Percentiles rank a stretch among this genome's conserved stretches.
These are phyloP conservation scores for Gambusia holbrooki DNA, from an alignment of 2,113 vertebrate genomes.

Conservation along the genomic window DNA sequence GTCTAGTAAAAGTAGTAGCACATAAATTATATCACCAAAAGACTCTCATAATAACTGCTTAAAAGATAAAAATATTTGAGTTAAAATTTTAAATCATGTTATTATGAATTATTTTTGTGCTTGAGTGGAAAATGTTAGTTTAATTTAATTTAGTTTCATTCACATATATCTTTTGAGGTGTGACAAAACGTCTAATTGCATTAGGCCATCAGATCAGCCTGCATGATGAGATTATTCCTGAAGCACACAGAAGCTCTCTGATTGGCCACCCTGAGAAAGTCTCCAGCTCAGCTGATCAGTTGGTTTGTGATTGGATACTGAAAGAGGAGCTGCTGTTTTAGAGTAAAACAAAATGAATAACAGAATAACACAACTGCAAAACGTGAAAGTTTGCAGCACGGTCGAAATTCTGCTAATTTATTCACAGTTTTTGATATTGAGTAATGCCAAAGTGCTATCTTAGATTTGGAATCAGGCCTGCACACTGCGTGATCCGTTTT, in stretches of 20 bases:
- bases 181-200: constrained; percentile 37
- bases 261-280: constrained; percentile 33
- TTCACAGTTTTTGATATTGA: not conserved
- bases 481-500: constrained; percentile 22
- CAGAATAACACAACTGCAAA: too few species aligned
- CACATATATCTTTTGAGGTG: not conserved
- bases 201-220: constrained; percentile 37
- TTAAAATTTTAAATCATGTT: too few species aligned
- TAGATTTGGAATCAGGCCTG: constrained; percentile 1
- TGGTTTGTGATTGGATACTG: constrained; percentile 39
- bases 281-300: constrained; percentile 37
- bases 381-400: too few species aligned
- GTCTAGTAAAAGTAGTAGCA: too few species aligned
- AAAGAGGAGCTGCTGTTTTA: not conserved
- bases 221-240: constrained; percentile 42
- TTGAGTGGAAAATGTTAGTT: too few species aligned
- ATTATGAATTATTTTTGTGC: too few species aligned
- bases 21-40: too few species aligned
- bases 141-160: not conserved
- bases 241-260: constrained; percentile 32
- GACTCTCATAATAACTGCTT: too few species aligned
- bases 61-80: too few species aligned
- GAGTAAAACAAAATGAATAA: not conserved
- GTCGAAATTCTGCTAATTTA: not conserved
- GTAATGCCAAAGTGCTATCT: not conserved